A percentile compares a stretch with the other conserved stretches of the same genome.
Conservation (phyloP, 2,797 vertebrate genomes). For the Distichodus sexfasciatus region DNA sequence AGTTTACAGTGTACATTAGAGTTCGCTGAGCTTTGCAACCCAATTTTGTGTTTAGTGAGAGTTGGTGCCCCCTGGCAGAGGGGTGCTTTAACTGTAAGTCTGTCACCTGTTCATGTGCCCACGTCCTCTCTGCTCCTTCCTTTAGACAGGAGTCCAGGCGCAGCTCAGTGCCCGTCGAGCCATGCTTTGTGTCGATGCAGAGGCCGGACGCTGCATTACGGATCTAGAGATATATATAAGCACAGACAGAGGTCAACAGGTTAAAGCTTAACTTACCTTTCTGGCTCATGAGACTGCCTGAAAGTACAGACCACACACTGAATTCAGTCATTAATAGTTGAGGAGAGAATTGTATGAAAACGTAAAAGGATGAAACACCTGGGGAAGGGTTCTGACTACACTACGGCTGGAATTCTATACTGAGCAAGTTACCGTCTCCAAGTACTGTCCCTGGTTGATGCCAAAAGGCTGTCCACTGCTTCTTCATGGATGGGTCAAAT, state of each 20-base stretch:
- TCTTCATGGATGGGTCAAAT: too few relatives aligned
- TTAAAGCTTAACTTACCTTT: background rate
- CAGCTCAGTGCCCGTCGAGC: slow-evolving; percentile 80
- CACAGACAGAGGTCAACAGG: background rate
- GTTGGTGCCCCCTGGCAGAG: background rate
- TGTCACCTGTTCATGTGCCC: slow-evolving; percentile 88
- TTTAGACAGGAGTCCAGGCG: slow-evolving; percentile 83
- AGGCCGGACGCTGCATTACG: slow-evolving; percentile 79
- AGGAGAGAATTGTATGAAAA: too few relatives aligned
- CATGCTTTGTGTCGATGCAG: slow-evolving; percentile 86
- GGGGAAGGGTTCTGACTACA: too few relatives aligned
- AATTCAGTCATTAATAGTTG: too few relatives aligned
- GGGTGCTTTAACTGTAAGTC: background rate
- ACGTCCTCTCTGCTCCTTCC: slow-evolving; percentile 84
- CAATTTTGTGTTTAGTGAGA: slow-evolving; percentile 7
- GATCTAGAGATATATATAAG: slow-evolving; percentile 60
- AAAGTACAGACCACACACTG: background rate
- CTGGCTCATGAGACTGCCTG: background rate
- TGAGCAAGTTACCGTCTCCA: too few relatives aligned
- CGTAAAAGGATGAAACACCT: too few relatives aligned
- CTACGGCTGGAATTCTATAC: too few relatives aligned
- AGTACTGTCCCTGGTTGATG: too few relatives aligned
- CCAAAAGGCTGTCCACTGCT: too few relatives aligned
- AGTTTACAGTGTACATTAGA: background rate
- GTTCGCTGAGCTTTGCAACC: background rate